Evolutionary conservation across 2,888 invertebrate genomes (phyloP).

Genomic region (Leptinotarsa haldemani): DNA sequence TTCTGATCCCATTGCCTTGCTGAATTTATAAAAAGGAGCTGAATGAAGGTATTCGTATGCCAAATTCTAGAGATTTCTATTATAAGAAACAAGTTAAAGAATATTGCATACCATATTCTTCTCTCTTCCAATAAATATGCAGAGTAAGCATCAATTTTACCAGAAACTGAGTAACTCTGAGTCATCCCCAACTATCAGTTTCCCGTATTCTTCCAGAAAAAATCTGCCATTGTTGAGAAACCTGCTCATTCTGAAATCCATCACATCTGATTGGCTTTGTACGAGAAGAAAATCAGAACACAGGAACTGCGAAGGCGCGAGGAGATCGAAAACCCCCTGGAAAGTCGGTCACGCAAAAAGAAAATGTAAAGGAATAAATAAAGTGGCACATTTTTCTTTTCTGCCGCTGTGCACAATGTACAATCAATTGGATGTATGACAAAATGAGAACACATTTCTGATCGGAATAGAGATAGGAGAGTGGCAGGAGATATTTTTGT

Average conservation of each 20-base stretch:
- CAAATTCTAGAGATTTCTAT: no score
- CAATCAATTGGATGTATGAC: constrained; percentile 29
- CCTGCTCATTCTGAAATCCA: constrained; percentile 32
- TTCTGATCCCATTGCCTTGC: no score
- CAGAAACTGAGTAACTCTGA: constrained; percentile 13
- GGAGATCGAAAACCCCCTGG: constrained; percentile 3
- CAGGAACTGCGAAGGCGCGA: constrained; percentile 16
- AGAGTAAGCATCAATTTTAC: not conserved
- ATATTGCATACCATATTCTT: not conserved
- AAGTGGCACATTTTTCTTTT: constrained; percentile 25
- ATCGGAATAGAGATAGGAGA: constrained; percentile 4
- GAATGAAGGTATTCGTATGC: no score
- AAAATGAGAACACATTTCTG: constrained; percentile 26
- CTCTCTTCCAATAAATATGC: not conserved
- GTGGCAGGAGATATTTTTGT: not conserved
- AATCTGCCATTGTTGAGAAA: constrained; percentile 24
- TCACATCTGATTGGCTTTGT: constrained; percentile 32
- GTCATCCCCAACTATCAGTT: constrained; percentile 20
- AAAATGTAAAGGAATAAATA: constrained; percentile 37
- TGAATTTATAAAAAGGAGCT: no score
- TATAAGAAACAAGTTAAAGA: no score
- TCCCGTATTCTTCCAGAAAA: constrained; percentile 32
- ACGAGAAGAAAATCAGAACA: constrained; percentile 16
- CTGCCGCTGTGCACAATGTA: constrained; percentile 22
- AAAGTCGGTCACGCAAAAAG: constrained; percentile 34